phyloP scores from a whole-genome alignment of 2,113 vertebrate genomes.

The Camelus dromedarius region DNA sequence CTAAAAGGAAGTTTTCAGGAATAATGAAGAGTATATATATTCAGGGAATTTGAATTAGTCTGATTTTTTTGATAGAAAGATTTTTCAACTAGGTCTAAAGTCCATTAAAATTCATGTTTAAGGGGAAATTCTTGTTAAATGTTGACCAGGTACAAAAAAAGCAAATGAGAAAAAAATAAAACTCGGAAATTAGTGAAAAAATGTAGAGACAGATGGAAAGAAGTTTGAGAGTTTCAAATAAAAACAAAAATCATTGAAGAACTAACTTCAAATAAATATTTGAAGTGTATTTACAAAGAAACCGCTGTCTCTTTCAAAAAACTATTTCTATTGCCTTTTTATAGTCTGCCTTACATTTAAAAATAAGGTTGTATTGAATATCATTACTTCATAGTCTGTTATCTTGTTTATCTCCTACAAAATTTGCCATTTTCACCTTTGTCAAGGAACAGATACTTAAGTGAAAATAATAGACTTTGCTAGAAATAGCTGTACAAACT shows the following conservation, averaged over 20 bases:
- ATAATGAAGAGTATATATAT: neutral
- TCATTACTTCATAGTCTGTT: neutral
- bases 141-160: neutral
- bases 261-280: constrained; percentile 3
- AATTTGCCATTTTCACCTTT: neutral
- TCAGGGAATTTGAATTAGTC: neutral
- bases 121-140: neutral
- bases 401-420: neutral
- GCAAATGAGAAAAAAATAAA: neutral
- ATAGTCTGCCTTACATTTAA: neutral
- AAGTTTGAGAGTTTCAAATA: neutral
- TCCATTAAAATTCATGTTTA: neutral
- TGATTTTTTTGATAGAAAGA: neutral
- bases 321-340: neutral
- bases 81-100: neutral
- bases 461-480: neutral
- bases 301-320: neutral
- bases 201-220: neutral
- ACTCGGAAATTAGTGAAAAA: neutral
- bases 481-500: neutral
- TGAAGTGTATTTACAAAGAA: neutral
- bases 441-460: neutral
- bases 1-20: neutral
- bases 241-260: neutral
- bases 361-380: neutral